Percentiles rank a stretch among this genome's conserved stretches.
These are phyloP conservation scores for Erpornis zantholeuca DNA, from an alignment of 2,113 vertebrate genomes.

Conservation along the genomic window DNA sequence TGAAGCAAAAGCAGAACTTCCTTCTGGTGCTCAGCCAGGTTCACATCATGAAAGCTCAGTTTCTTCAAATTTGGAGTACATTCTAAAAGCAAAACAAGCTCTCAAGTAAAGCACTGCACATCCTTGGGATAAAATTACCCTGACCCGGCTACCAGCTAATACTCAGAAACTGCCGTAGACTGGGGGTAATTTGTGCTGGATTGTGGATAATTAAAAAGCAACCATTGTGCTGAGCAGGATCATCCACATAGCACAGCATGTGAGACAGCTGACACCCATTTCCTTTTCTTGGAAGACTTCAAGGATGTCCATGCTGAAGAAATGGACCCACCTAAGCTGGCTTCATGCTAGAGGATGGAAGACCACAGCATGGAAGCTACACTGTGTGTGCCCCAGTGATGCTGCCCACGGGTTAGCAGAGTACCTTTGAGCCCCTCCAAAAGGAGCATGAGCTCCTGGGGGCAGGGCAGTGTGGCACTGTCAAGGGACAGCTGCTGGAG, in stretches of 20 bases:
- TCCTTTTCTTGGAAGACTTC: neutral
- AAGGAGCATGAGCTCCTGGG: constrained; percentile 69
- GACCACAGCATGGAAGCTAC: neutral
- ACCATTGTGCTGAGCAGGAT: neutral
- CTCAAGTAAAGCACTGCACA: neutral
- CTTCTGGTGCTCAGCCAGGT: constrained; percentile 78
- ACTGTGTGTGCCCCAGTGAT: neutral
- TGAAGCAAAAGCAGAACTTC: constrained; percentile 83
- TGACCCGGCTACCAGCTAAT: neutral
- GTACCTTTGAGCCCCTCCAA: constrained; percentile 77
- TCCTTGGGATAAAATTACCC: neutral
- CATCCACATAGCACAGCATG: neutral
- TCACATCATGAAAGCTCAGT: constrained; percentile 82
- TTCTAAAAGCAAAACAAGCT: constrained; percentile 64
- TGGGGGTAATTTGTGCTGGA: neutral
- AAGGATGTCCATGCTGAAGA: neutral
- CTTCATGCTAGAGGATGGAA: neutral
- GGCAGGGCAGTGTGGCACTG: constrained; percentile 69
- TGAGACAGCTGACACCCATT: neutral
- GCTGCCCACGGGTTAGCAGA: neutral
- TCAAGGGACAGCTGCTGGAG: constrained; percentile 79
- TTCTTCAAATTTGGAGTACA: constrained; percentile 73
- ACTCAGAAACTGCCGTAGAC: neutral
- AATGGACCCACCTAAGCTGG: neutral
- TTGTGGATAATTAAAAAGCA: neutral